Percentiles rank a stretch among this genome's conserved stretches.
These are phyloP conservation scores for Rotaria sp. DNA, from an alignment of 2,888 invertebrate species.

Conservation along the genomic window DNA sequence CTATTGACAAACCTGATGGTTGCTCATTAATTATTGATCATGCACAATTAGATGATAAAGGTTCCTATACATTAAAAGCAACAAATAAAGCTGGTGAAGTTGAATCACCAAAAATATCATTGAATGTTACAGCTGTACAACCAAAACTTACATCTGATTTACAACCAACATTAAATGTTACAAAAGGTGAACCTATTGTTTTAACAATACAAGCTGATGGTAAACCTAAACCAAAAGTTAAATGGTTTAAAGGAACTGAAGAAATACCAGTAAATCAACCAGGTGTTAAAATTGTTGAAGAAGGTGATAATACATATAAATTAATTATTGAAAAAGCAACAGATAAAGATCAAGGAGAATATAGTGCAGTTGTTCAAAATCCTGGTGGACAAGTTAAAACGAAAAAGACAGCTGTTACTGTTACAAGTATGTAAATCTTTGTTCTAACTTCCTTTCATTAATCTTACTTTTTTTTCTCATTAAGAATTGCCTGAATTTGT, in stretches of 20 bases:
- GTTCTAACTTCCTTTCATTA: too few species aligned
- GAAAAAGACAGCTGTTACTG: neutral
- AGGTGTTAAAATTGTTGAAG: neutral
- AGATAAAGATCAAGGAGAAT: constrained; percentile 30
- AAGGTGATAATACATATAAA: constrained; percentile 3
- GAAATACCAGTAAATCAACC: neutral
- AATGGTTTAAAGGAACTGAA: constrained; percentile 37
- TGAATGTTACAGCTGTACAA: constrained; percentile 29
- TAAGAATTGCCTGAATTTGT: constrained; percentile 15
- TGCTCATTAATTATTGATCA: constrained; percentile 30
- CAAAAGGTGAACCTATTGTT: constrained; percentile 30
- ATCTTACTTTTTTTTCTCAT: neutral
- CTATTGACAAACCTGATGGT: neutral
- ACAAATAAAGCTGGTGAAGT: constrained; percentile 40
- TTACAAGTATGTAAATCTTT: neutral
- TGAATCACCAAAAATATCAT: constrained; percentile 30
- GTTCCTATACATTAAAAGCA: constrained; percentile 38
- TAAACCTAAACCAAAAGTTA: constrained; percentile 35
- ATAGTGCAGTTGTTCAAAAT: constrained; percentile 32
- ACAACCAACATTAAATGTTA: constrained; percentile 28
- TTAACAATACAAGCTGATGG: constrained; percentile 35
- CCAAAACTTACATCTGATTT: constrained; percentile 26
- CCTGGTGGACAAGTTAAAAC: constrained; percentile 32
- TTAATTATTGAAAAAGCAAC: constrained; percentile 26
- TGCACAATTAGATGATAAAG: constrained; percentile 33